phyloP scores from a whole-genome alignment of 2,888 invertebrate genomes.

The Scaptomyza reducta region DNA sequence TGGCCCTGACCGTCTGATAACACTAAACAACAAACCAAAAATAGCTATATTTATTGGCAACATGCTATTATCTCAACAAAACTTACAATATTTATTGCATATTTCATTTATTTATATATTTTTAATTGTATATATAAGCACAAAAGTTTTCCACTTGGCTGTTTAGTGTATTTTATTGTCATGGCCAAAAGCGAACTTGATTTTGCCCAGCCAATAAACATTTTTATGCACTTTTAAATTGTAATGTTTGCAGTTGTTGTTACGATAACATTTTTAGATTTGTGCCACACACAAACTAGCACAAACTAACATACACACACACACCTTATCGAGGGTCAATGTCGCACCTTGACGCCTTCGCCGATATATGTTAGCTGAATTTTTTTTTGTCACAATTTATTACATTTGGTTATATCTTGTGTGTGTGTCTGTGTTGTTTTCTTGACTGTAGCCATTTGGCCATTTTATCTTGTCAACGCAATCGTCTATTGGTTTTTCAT shows the following conservation, averaged over 20 bases:
- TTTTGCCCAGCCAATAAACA: slow-evolving; percentile 57
- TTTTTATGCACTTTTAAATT: slow-evolving; percentile 76
- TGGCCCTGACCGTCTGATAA: slow-evolving; percentile 63
- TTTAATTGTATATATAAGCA: background rate
- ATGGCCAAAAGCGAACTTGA: slow-evolving; percentile 59
- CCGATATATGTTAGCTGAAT: slow-evolving; percentile 60
- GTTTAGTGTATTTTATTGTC: slow-evolving; percentile 51
- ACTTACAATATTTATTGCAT: background rate
- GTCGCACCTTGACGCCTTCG: slow-evolving; percentile 73
- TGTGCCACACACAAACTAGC: slow-evolving; percentile 57
- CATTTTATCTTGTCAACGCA: slow-evolving; percentile 75
- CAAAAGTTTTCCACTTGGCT: slow-evolving; percentile 11
- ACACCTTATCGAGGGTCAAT: slow-evolving; percentile 68
- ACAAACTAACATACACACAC: slow-evolving; percentile 26
- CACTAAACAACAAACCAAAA: slow-evolving; percentile 42
- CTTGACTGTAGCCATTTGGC: slow-evolving; percentile 47
- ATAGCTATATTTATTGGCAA: background rate
- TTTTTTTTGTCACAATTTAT: slow-evolving; percentile 71
- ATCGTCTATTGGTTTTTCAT: slow-evolving; percentile 68
- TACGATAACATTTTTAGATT: slow-evolving; percentile 61
- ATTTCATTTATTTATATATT: no score
- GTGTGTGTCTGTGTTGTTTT: slow-evolving; percentile 35
- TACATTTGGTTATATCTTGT: slow-evolving; percentile 51
- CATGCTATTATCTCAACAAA: background rate
- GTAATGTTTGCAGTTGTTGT: slow-evolving; percentile 51